Conservation (phyloP, 1,140 invertebrate genomes). For the Drosophila santomea region DNA sequence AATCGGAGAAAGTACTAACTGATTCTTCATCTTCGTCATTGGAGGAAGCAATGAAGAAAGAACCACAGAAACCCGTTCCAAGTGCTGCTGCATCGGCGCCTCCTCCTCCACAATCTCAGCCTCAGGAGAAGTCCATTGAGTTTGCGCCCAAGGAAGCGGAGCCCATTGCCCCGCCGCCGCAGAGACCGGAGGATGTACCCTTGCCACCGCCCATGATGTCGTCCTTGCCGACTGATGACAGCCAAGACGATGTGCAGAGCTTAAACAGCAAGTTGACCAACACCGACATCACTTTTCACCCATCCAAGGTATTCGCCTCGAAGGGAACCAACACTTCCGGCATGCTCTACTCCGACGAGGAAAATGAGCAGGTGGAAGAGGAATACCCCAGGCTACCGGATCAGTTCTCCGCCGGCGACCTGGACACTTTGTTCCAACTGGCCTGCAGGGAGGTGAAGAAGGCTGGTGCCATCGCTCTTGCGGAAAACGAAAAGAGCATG, state of each 20-base stretch:
- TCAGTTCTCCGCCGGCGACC: neutral
- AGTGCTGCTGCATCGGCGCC: neutral
- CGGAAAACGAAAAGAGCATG: conserved; percentile 12
- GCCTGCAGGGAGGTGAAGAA: conserved; percentile 23
- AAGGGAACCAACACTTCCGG: conserved; percentile 59
- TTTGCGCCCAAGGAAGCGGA: neutral
- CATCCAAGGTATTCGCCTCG: conserved; percentile 40
- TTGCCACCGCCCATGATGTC: conserved; percentile 41
- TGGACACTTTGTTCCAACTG: conserved; percentile 35
- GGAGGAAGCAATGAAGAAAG: neutral
- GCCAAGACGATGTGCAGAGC: neutral
- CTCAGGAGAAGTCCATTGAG: neutral
- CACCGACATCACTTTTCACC: conserved; percentile 55
- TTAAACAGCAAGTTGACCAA: conserved; percentile 40
- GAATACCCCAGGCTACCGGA: neutral
- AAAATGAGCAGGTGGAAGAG: conserved; percentile 1
- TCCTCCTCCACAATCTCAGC: neutral
- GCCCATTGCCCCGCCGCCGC: neutral
- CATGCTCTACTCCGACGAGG: conserved; percentile 17
- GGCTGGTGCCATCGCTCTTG: conserved; percentile 34
- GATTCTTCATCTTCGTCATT: neutral
- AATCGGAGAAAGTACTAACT: neutral
- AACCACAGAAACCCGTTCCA: neutral
- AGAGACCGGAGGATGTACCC: conserved; percentile 23
- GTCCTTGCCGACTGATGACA: neutral